Evolutionary conservation across 2,113 vertebrate genomes (phyloP).

Genomic region (Menura novaehollandiae): DNA sequence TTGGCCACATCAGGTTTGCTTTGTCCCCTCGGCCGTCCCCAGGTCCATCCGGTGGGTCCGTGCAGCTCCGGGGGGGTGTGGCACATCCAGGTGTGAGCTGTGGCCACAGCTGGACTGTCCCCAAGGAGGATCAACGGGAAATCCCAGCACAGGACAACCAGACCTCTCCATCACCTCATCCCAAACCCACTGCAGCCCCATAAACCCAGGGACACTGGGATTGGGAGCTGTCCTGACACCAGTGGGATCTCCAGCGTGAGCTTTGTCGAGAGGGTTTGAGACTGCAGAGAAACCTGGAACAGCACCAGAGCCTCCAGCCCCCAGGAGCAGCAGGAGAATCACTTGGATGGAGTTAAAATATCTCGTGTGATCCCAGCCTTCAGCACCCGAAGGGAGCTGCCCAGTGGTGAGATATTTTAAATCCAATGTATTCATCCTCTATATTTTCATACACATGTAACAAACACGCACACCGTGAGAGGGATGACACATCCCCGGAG

Average conservation of each 20-base stretch:
- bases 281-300: neutral
- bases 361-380: neutral
- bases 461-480: neutral
- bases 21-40: neutral
- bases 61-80: neutral
- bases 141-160: neutral
- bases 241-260: neutral
- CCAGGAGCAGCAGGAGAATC: neutral
- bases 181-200: fast-evolving
- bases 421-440: neutral
- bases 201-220: neutral
- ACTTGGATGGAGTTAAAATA: neutral
- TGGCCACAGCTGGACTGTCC: neutral
- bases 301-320: fast-evolving
- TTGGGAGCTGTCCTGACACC: neutral
- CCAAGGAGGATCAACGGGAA: neutral
- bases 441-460: slow-evolving; percentile 19
- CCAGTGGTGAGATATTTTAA: slow-evolving; percentile 14
- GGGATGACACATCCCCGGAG: slow-evolving; percentile 44
- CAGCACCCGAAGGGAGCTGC: neutral
- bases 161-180: neutral
- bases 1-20: neutral
- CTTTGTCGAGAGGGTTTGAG: neutral
- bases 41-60: neutral
- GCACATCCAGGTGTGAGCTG: neutral